Evolutionary conservation across 1,140 invertebrate genomes (phyloP).

Genomic region (Brachionus paranguensis): DNA sequence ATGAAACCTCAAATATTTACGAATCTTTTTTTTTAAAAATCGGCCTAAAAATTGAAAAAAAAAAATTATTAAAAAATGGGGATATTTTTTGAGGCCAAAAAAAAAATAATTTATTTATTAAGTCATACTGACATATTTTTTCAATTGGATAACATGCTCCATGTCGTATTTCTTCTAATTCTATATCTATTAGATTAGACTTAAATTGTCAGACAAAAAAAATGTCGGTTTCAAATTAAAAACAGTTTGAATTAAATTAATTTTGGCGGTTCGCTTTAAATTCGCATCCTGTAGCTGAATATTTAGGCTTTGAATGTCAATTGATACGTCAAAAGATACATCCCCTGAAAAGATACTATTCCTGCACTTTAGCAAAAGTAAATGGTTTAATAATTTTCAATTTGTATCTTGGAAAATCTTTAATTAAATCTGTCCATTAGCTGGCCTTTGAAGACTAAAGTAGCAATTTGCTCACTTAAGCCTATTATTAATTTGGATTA

Average conservation of each 20-base stretch:
- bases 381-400: background rate
- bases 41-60: no score
- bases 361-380: no score
- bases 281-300: background rate
- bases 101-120: no score
- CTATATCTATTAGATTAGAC: no score
- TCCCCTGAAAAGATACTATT: no score
- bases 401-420: background rate
- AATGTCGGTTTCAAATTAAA: background rate
- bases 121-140: background rate
- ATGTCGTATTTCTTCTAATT: no score
- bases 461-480: background rate
- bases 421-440: background rate
- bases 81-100: no score
- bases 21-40: no score
- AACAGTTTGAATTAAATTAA: background rate
- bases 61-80: no score
- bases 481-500: constrained; percentile 1
- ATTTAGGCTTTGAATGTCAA: no score
- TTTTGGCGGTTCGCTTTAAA: background rate
- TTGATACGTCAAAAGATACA: no score
- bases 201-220: background rate
- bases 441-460: background rate
- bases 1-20: no score
- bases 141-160: background rate